Evolutionary conservation across 2,113 vertebrate genomes (phyloP).

Genomic region (Zapus hudsonius): DNA sequence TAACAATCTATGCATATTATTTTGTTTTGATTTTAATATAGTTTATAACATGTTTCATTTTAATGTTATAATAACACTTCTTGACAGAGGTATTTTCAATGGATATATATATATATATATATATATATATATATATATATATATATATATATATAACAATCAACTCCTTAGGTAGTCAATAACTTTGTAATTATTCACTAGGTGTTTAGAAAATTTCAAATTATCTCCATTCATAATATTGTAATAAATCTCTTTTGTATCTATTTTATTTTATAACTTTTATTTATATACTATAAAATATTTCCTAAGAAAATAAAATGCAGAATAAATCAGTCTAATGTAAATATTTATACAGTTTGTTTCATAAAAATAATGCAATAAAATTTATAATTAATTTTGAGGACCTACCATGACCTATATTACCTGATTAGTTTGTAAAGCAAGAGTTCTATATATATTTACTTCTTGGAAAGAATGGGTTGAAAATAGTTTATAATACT

Average conservation of each 20-base stretch:
- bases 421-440: neutral
- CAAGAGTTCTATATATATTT: neutral
- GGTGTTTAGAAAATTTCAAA: neutral
- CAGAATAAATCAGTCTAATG: neutral
- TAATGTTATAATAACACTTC: slow-evolving; percentile 10
- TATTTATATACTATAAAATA: neutral
- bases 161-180: neutral
- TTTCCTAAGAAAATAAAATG: neutral
- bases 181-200: neutral
- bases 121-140: too few relatives aligned
- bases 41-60: neutral
- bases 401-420: neutral
- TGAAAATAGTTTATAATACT: neutral
- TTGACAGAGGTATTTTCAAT: neutral
- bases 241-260: neutral
- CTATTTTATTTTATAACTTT: neutral
- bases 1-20: neutral
- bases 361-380: neutral
- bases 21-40: neutral
- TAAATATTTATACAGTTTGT: neutral
- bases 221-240: neutral
- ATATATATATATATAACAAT: too few relatives aligned
- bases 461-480: neutral
- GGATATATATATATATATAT: too few relatives aligned
- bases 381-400: neutral